phyloP scores from a whole-genome alignment of 2,797 vertebrate species.

The Lithobates pipiens region DNA sequence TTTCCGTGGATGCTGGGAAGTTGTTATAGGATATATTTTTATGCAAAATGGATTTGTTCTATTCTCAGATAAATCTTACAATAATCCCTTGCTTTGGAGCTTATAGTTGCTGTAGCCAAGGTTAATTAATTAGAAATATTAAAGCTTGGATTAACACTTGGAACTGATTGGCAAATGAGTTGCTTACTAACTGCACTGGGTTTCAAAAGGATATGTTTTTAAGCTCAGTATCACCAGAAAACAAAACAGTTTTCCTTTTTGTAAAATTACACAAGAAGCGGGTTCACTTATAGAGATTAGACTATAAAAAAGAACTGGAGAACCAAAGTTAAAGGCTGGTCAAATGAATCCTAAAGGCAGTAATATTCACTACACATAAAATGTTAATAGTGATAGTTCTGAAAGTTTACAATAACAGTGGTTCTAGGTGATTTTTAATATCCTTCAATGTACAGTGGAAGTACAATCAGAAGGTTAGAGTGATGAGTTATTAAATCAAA shows the following conservation, averaged over 20 bases:
- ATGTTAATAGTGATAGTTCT: no score
- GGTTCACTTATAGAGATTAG: not conserved
- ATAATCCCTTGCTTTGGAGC: constrained; percentile 71
- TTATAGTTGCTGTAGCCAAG: constrained; percentile 68
- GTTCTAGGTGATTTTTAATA: no score
- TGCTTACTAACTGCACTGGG: constrained; percentile 65
- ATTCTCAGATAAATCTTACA: constrained; percentile 67
- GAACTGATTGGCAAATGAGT: constrained; percentile 70
- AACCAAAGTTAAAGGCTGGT: not conserved
- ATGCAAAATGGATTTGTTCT: constrained; percentile 72
- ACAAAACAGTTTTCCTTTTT: constrained; percentile 26
- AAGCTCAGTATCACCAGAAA: constrained; percentile 42
- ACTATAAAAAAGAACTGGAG: not conserved
- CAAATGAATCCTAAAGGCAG: not conserved
- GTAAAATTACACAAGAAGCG: constrained; percentile 1
- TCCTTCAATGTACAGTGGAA: no score
- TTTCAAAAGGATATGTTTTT: constrained; percentile 49
- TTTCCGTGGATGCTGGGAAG: constrained; percentile 66
- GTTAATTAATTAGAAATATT: constrained; percentile 80
- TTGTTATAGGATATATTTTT: constrained; percentile 68
- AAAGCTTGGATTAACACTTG: constrained; percentile 75
- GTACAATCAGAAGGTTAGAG: no score
- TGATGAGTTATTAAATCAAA: no score
- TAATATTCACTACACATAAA: not conserved
- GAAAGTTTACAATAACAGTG: no score